phyloP scores from a whole-genome alignment of 2,113 vertebrate genomes.

The Otis tarda region DNA sequence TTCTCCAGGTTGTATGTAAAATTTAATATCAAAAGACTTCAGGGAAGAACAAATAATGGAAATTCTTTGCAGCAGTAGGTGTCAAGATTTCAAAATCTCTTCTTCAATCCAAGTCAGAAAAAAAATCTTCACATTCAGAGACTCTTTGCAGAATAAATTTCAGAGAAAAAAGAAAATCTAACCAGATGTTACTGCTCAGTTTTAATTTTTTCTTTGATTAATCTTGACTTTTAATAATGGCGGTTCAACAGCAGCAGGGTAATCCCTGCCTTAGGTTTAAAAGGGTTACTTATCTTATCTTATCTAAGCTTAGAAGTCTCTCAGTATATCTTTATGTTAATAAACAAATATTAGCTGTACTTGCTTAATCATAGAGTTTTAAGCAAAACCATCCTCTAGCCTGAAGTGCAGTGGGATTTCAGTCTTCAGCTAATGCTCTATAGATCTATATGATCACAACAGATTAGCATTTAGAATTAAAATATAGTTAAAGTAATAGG shows the following conservation, averaged over 20 bases:
- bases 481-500: neutral
- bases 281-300: constrained; percentile 14
- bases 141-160: neutral
- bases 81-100: constrained; percentile 10
- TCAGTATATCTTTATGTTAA: neutral
- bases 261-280: constrained; percentile 26
- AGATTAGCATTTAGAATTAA: constrained; percentile 17
- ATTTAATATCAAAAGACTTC: constrained; percentile 3
- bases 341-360: constrained; percentile 24
- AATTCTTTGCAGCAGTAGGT: neutral
- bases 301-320: neutral
- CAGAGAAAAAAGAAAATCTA: neutral
- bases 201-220: neutral
- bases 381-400: neutral
- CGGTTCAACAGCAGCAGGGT: neutral
- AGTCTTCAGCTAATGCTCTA: neutral
- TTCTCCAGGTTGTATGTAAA: neutral
- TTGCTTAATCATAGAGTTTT: constrained; percentile 26
- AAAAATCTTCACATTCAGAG: neutral
- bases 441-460: neutral
- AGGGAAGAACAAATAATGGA: neutral
- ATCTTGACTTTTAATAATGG: neutral
- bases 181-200: neutral
- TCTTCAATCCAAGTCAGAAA: neutral
- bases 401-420: neutral